These are phyloP conservation scores for Drosophila koepferae DNA, from an alignment of 2,888 invertebrate species.

Conservation along the genomic window DNA sequence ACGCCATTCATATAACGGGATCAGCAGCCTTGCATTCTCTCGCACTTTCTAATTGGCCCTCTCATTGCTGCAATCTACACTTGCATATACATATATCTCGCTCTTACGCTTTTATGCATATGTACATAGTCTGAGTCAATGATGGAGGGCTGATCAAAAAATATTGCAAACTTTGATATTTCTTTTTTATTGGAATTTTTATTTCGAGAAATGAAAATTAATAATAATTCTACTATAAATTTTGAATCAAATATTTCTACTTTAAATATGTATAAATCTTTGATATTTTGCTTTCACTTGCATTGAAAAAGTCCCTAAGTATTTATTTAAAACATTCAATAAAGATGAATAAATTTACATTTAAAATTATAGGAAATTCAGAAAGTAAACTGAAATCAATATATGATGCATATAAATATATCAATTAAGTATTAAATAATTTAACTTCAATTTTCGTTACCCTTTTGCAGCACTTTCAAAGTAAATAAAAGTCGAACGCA, in stretches of 20 bases:
- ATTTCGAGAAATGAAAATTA: no score
- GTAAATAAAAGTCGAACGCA: constrained; percentile 17
- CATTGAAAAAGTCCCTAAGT: not conserved
- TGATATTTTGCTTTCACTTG: not conserved
- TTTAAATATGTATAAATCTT: not conserved
- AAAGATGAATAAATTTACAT: constrained; percentile 12
- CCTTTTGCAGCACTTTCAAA: constrained; percentile 8
- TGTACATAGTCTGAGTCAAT: no score
- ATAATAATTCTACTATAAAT: not conserved
- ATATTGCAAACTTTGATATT: no score
- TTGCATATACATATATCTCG: no score
- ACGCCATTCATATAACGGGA: not conserved
- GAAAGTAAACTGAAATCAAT: not conserved
- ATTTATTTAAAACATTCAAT: not conserved
- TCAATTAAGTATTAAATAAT: constrained; percentile 15
- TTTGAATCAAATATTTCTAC: not conserved
- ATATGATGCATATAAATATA: constrained; percentile 26
- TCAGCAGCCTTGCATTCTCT: not conserved
- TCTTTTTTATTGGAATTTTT: no score
- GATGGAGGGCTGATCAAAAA: no score
- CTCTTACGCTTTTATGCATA: not conserved
- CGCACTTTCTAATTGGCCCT: no score
- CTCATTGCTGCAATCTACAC: not conserved
- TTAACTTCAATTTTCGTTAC: not conserved
- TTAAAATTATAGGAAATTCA: not conserved